A percentile compares a stretch with the other conserved stretches of the same genome.
phyloP scores from a whole-genome alignment of 2,888 invertebrate genomes.

The Bimastos eiseni region DNA sequence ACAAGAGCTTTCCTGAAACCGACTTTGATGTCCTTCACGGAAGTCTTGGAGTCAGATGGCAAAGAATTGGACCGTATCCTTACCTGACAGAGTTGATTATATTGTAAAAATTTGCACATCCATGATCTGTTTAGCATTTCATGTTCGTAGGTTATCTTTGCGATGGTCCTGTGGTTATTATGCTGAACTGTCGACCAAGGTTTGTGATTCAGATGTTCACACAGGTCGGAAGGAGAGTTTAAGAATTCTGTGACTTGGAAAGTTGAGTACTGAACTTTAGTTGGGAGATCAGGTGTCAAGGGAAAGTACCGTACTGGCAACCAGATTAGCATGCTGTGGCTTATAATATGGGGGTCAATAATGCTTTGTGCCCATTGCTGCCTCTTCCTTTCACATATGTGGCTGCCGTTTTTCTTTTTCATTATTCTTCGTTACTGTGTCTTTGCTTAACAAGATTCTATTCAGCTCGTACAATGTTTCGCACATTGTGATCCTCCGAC shows the following conservation, averaged over 20 bases:
- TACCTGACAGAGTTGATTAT: constrained; percentile 32
- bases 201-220: too few species aligned
- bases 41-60: constrained; percentile 75
- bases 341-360: too few species aligned
- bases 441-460: constrained; percentile 17
- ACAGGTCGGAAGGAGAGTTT: too few species aligned
- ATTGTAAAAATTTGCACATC: not conserved
- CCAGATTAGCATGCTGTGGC: too few species aligned
- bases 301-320: too few species aligned
- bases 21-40: constrained; percentile 89
- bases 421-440: not conserved
- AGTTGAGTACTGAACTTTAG: too few species aligned
- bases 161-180: too few species aligned
- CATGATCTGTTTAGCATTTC: not conserved
- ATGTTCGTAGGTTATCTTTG: not conserved
- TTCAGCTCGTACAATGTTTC: constrained; percentile 80
- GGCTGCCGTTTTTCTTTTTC: not conserved
- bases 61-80: constrained; percentile 80
- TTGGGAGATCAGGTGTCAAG: too few species aligned
- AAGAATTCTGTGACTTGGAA: too few species aligned
- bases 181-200: too few species aligned
- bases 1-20: constrained; percentile 87
- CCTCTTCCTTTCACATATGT: too few species aligned
- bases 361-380: too few species aligned
- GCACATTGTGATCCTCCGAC: constrained; percentile 88